These are phyloP conservation scores for Acomys russatus DNA, from an alignment of 2,797 vertebrate genomes.

Conservation along the genomic window DNA sequence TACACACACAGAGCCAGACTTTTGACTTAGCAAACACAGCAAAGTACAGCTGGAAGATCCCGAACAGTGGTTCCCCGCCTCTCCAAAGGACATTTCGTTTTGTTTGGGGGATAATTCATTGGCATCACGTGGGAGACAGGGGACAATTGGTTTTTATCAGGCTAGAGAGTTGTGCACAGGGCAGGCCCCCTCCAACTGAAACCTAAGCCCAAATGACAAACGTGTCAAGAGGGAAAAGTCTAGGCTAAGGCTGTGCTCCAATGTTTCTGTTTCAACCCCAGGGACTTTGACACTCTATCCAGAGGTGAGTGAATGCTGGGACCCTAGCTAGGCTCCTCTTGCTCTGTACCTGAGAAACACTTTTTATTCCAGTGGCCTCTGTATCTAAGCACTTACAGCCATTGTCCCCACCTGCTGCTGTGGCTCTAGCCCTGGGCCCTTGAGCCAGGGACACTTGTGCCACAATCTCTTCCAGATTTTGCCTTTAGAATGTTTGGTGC, in stretches of 20 bases:
- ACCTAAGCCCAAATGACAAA: background rate
- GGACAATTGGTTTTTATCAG: fast-evolving
- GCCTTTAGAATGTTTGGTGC: background rate
- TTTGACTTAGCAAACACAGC: background rate
- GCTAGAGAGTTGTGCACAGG: background rate
- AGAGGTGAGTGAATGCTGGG: background rate
- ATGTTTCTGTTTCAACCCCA: background rate
- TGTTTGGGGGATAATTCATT: background rate
- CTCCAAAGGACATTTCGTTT: background rate
- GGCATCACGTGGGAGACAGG: background rate
- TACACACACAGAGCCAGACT: background rate
- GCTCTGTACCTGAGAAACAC: background rate
- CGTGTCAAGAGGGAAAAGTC: background rate
- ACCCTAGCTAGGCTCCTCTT: background rate
- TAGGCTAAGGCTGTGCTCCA: background rate
- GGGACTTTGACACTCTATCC: background rate
- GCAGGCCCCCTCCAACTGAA: background rate
- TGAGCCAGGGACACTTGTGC: background rate
- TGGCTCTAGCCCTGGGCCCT: background rate
- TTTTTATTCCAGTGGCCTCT: background rate
- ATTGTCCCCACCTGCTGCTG: background rate
- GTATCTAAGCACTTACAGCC: background rate
- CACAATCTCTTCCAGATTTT: background rate
- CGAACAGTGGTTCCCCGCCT: background rate
- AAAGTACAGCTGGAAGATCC: background rate